A percentile compares a stretch with the other conserved stretches of the same genome.
These are phyloP conservation scores for Nipponacmea schrenckii DNA, from an alignment of 2,888 invertebrate genomes.

Conservation along the genomic window DNA sequence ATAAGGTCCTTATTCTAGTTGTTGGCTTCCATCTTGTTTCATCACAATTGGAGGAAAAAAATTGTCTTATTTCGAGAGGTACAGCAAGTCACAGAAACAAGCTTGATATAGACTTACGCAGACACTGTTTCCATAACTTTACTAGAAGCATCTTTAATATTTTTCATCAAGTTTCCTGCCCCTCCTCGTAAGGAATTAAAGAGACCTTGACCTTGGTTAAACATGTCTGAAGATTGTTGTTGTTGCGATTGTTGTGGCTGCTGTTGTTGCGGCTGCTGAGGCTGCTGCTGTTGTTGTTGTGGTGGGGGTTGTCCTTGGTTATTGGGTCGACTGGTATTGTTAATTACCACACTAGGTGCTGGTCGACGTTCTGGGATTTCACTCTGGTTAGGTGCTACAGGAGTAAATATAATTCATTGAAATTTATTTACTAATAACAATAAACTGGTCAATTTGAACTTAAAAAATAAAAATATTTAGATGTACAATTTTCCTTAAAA, in stretches of 20 bases:
- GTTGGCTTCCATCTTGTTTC: no score
- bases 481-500: no score
- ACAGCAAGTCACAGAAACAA: no score
- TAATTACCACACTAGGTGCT: conserved; percentile 9
- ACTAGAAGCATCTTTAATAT: conserved; percentile 92
- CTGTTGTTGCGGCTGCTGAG: conserved; percentile 8
- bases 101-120: conserved; percentile 51
- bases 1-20: no score
- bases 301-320: conserved; percentile 11
- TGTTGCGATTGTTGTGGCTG: conserved; percentile 15
- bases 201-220: conserved; percentile 69
- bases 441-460: no score
- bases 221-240: conserved; percentile 20
- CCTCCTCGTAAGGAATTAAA: conserved; percentile 86
- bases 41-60: no score
- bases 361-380: conserved; percentile 17
- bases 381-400: no score
- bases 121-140: conserved; percentile 95
- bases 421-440: no score
- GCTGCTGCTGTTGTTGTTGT: neutral
- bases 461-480: no score
- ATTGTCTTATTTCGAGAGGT: no score
- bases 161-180: conserved; percentile 91
- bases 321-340: conserved; percentile 12
- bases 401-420: no score